Conservation (phyloP, 2,888 invertebrate genomes). For the Acrobeloides nanus region DNA sequence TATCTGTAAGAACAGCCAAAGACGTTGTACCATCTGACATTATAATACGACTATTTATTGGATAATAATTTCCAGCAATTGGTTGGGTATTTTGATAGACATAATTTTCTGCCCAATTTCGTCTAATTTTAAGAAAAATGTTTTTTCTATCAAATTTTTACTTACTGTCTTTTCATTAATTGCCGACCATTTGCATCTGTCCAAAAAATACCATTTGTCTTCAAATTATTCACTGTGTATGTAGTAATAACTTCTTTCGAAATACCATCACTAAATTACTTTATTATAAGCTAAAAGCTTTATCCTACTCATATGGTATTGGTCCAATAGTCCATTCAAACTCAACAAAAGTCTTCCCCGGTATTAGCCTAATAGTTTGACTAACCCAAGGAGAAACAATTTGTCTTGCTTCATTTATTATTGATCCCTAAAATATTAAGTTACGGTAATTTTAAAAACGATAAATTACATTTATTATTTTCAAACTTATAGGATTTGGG, state of each 20-base stretch:
- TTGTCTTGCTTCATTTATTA: constrained; percentile 8
- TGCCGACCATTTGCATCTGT: constrained; percentile 8
- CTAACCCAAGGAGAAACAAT: constrained; percentile 1
- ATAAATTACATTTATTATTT: no score
- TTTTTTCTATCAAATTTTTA: no score
- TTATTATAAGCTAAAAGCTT: no score
- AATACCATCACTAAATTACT: no score
- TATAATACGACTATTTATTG: neutral
- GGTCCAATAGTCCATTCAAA: constrained; percentile 10
- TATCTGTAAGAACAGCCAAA: constrained; percentile 1
- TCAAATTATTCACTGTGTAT: no score
- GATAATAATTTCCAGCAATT: constrained; percentile 3
- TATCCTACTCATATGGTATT: neutral
- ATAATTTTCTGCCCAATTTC: no score
- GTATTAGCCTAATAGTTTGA: neutral
- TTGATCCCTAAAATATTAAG: no score
- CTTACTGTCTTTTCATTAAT: constrained; percentile 7
- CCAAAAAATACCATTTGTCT: no score
- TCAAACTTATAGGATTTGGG: no score
- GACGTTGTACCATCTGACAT: neutral
- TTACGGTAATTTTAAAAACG: no score
- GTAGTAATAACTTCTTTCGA: no score
- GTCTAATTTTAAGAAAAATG: no score
- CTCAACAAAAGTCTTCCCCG: constrained; percentile 3
- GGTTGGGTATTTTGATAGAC: constrained; percentile 1